Evolutionary conservation across 2,113 vertebrate genomes (phyloP).

Genomic region (Lycaon pictus): DNA sequence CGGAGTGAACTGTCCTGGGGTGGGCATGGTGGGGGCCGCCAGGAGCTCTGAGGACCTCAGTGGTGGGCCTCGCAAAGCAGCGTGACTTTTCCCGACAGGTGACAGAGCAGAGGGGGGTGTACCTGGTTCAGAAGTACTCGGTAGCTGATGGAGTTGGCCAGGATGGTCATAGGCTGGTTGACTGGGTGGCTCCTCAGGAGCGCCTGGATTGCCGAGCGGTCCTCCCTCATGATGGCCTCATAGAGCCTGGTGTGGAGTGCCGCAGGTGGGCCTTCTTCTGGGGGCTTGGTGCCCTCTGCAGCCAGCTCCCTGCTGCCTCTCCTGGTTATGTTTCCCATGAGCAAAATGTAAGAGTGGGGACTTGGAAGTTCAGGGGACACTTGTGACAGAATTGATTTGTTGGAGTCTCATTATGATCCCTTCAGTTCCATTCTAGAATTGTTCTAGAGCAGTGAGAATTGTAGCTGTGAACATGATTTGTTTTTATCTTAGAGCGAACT

Average conservation of each 20-base stretch:
- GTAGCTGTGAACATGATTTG: neutral
- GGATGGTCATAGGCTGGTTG: slow-evolving; percentile 74
- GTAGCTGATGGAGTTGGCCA: neutral
- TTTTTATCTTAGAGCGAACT: neutral
- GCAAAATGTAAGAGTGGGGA: neutral
- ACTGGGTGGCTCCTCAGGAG: slow-evolving; percentile 73
- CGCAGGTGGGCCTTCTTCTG: neutral
- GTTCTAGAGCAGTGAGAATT: slow-evolving; percentile 41
- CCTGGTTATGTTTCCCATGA: slow-evolving; percentile 75
- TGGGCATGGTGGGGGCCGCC: accelerated
- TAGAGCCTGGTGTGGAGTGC: slow-evolving; percentile 38
- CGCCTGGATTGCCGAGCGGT: slow-evolving; percentile 5
- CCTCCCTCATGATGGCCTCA: slow-evolving; percentile 74
- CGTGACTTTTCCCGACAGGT: neutral
- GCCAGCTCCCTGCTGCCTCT: neutral
- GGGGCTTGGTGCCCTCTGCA: accelerated
- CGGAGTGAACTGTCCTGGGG: accelerated
- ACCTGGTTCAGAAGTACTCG: slow-evolving; percentile 73
- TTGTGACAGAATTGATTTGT: neutral
- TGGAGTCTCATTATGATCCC: neutral
- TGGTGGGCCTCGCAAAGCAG: neutral
- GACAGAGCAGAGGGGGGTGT: neutral
- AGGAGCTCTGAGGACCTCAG: neutral
- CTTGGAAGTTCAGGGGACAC: neutral
- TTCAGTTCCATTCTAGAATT: slow-evolving; percentile 70